A percentile compares a stretch with the other conserved stretches of the same genome.
Evolutionary conservation across 2,888 invertebrate species (phyloP).

Genomic region (Ennomos quercinarius): DNA sequence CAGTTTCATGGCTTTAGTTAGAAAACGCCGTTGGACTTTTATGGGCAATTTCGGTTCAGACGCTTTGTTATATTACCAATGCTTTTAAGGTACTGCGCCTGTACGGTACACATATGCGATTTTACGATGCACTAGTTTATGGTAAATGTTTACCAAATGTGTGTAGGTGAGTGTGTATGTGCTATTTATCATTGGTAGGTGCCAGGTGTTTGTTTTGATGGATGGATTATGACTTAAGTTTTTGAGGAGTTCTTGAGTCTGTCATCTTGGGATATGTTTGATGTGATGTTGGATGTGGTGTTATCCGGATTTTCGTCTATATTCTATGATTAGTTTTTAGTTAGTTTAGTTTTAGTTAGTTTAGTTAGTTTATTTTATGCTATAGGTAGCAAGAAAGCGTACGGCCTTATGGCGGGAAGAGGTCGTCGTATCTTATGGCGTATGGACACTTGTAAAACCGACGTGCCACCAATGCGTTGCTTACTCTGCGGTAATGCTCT

Average conservation of each 20-base stretch:
- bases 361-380: too few relatives aligned
- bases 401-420: too few relatives aligned
- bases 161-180: conserved; percentile 54
- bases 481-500: too few relatives aligned
- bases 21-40: conserved; percentile 84
- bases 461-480: too few relatives aligned
- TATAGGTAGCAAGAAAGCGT: too few relatives aligned
- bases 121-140: conserved; percentile 80
- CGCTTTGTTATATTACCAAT: conserved; percentile 86
- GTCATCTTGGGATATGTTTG: conserved; percentile 5
- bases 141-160: conserved; percentile 75
- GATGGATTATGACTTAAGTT: conserved; percentile 29
- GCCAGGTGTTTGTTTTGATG: conserved; percentile 23
- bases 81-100: conserved; percentile 85
- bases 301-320: conserved; percentile 24
- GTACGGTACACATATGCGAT: conserved; percentile 81
- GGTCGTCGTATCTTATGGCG: too few relatives aligned
- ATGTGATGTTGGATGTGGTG: background rate
- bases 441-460: too few relatives aligned
- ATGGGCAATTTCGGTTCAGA: conserved; percentile 85
- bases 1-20: conserved; percentile 85
- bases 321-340: too few relatives aligned
- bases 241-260: conserved; percentile 33
- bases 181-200: conserved; percentile 40
- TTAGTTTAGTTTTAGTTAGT: too few relatives aligned